A percentile compares a stretch with the other conserved stretches of the same genome.
phyloP scores from a whole-genome alignment of 2,888 invertebrate genomes.

The Homarus gammarus region DNA sequence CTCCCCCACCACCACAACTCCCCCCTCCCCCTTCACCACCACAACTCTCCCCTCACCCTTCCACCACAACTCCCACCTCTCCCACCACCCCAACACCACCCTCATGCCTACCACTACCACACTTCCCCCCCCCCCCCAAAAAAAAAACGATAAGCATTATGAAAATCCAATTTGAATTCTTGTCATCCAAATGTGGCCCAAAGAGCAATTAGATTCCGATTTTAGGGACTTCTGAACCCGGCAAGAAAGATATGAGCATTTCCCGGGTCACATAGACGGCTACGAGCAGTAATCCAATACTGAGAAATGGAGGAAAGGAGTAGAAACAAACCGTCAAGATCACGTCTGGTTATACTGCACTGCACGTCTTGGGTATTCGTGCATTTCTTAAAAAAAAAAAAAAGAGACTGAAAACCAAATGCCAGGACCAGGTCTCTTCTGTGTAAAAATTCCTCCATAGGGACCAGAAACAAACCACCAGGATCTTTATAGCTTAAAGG shows the following conservation, averaged over 20 bases:
- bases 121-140: not conserved
- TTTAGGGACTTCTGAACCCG: not conserved
- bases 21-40: not conserved
- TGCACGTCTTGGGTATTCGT: no score
- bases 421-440: no score
- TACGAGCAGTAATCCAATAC: not conserved
- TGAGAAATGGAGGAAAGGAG: not conserved
- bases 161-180: constrained; percentile 10
- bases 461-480: no score
- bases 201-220: not conserved
- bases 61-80: not conserved
- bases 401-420: no score
- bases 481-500: no score
- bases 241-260: not conserved
- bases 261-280: not conserved
- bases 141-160: not conserved
- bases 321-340: not conserved
- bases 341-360: no score
- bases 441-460: no score
- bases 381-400: no score
- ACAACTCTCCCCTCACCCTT: not conserved
- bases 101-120: not conserved
- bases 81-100: not conserved
- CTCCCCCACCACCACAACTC: no score
- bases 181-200: not conserved